Base-by-base conservation (phyloP, 2,888 invertebrate genomes). In the Parnassius apollo region DNA sequence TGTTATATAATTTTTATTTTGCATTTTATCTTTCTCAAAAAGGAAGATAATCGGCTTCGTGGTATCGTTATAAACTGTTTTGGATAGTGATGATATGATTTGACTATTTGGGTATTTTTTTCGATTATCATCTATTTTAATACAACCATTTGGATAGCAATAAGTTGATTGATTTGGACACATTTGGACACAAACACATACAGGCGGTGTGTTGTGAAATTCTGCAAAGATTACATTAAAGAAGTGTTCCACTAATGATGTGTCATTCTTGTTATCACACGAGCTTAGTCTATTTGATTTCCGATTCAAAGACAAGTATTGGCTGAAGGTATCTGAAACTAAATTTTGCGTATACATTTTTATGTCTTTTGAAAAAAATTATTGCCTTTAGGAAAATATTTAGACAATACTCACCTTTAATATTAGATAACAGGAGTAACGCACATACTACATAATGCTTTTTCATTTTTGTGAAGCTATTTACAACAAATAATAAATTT, bases 151-250 rank as follows among this genome's bases (percentile, higher is more conserved):
- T 0, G 90, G 90, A 59, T 88, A 89, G 66, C 90, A 90, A 67
- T 89, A 90, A 0, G 86, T 86, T 0, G 88, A 76, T 62, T 85
- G 85, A 1, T 80, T 76, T 0, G 66, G 61, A 49, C 90, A 89
- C 83, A 88, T 87, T 69, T 87, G 85, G 0, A 89, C 86, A 62
- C 90, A 90, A 0, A 86, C 81, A 48, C 90, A 90, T 0, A 80
- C 72, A 1, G 90, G 89, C 2, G 83, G 84, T 0, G 72, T 74
- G 11, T 67, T 75, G 9, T 83, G 83, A 59, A 88, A 89, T 62
- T 90, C 88, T 1, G 78, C 74, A 68, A 90, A 89, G 54, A 89
- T 81, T 1, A 85, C 68, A 56, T 85, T 85, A 69, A 90, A 90
- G 67, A 90, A 90, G 58, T 83, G 80, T 62, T 90, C 89, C 0